phyloP scores from a whole-genome alignment of 2,113 vertebrate genomes.

The Alectura lathami region DNA sequence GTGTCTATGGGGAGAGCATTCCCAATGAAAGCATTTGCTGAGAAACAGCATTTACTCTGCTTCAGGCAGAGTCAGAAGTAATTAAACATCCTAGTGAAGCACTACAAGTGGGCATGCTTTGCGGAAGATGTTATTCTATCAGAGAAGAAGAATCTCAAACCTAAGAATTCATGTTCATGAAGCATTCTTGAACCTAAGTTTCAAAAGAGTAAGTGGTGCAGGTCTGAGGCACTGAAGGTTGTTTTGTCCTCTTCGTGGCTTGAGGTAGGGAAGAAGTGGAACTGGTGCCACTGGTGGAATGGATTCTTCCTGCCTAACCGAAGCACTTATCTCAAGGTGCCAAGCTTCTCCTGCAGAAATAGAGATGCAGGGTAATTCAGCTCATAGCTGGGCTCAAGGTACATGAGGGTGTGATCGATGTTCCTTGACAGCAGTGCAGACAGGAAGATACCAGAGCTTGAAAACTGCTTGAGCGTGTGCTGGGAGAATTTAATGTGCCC shows the following conservation, averaged over 20 bases:
- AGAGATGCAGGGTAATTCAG: neutral
- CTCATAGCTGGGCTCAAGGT: neutral
- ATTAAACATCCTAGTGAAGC: neutral
- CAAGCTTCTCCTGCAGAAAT: neutral
- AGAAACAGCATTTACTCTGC: neutral
- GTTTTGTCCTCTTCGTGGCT: neutral
- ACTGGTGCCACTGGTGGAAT: neutral
- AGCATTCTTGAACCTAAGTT: no score
- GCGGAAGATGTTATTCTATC: neutral
- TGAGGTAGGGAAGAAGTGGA: neutral
- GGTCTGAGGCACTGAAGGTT: neutral
- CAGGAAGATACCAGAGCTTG: neutral
- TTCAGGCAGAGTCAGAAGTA: constrained; percentile 9
- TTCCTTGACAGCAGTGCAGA: no score
- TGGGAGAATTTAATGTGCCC: neutral
- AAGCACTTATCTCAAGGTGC: neutral
- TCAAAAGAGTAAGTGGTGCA: neutral
- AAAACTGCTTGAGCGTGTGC: neutral
- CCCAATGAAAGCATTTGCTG: neutral
- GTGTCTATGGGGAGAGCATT: neutral
- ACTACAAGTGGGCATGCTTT: neutral
- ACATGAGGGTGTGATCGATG: neutral
- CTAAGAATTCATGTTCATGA: no score
- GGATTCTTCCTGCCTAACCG: neutral
- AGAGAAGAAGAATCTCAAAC: neutral